Conservation (phyloP, 1,140 invertebrate genomes). For the Drosophila mauritiana region DNA sequence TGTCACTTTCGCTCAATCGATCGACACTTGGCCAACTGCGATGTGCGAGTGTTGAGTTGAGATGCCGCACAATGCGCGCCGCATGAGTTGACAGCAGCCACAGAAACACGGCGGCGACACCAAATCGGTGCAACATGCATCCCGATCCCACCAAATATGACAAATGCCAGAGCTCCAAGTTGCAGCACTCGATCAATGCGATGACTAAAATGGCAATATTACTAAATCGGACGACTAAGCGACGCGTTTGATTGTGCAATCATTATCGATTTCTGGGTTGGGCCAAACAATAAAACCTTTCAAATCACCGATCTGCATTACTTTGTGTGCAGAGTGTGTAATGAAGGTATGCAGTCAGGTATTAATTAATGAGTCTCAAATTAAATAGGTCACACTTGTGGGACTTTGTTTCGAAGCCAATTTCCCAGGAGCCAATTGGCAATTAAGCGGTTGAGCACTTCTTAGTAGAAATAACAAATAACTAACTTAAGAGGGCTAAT, state of each 20-base stretch:
- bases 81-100: constrained; percentile 61
- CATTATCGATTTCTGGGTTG: constrained; percentile 40
- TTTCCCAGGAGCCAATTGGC: constrained; percentile 11
- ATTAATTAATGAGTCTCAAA: constrained; percentile 25
- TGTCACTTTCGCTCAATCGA: constrained; percentile 74
- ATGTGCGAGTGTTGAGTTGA: constrained; percentile 46
- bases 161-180: constrained; percentile 69
- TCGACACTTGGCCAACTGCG: constrained; percentile 39
- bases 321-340: constrained; percentile 30
- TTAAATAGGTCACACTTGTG: constrained; percentile 57
- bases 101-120: constrained; percentile 48
- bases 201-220: constrained; percentile 71
- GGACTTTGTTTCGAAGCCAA: constrained; percentile 19
- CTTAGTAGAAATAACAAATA: neutral
- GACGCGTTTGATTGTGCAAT: constrained; percentile 62
- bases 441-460: neutral
- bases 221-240: constrained; percentile 29
- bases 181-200: constrained; percentile 64
- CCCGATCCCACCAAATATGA: constrained; percentile 71
- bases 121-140: constrained; percentile 71
- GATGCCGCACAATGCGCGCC: constrained; percentile 59
- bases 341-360: constrained; percentile 26
- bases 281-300: constrained; percentile 36
- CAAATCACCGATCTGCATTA: constrained; percentile 39
- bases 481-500: neutral